Evolutionary conservation across 2,888 invertebrate genomes (phyloP).

Genomic region (Encarsia formosa): DNA sequence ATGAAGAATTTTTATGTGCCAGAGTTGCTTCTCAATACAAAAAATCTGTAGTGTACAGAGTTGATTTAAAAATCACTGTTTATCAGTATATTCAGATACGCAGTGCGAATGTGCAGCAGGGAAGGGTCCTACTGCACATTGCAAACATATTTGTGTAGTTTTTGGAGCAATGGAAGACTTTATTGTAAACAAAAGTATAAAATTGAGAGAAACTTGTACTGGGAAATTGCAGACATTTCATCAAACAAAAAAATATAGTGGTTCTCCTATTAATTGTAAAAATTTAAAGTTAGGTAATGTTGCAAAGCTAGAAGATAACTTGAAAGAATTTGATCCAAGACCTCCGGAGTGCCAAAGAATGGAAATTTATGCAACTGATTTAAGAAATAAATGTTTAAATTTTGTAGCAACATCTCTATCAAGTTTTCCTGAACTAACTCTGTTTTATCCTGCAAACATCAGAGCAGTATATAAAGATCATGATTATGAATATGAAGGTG

Average conservation of each 20-base stretch:
- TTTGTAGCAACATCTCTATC: background rate
- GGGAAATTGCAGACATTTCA: slow-evolving; percentile 26
- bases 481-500: no score
- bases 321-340: slow-evolving; percentile 7
- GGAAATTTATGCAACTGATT: background rate
- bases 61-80: slow-evolving; percentile 1
- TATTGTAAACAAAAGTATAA: slow-evolving; percentile 5
- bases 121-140: slow-evolving; percentile 21
- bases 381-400: slow-evolving; percentile 1
- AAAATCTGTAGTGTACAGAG: slow-evolving; percentile 1
- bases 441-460: slow-evolving; percentile 2
- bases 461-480: slow-evolving; percentile 8
- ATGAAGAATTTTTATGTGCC: background rate
- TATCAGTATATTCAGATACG: background rate
- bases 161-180: slow-evolving; percentile 22
- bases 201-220: slow-evolving; percentile 18
- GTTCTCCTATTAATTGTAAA: slow-evolving; percentile 19
- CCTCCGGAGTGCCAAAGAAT: background rate
- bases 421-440: background rate
- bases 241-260: slow-evolving; percentile 15
- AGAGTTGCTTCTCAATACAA: slow-evolving; percentile 1
- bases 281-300: background rate
- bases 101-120: slow-evolving; percentile 26
- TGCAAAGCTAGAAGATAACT: background rate
- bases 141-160: slow-evolving; percentile 25